phyloP scores from a whole-genome alignment of 2,797 vertebrate species.

The Fratercula arctica region DNA sequence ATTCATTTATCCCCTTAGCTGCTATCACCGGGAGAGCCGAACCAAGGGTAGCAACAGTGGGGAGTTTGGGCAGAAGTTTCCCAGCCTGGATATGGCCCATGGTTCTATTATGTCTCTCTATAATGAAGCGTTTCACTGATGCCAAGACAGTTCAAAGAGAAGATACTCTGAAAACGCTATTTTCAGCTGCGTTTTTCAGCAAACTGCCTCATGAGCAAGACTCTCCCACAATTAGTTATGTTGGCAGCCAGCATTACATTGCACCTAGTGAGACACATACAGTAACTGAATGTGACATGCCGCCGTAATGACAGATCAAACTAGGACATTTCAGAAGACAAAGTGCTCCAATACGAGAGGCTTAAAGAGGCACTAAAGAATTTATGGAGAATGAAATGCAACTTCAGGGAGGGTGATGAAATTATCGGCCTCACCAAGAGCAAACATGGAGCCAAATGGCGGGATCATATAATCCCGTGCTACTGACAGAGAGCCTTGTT shows the following conservation, averaged over 20 bases:
- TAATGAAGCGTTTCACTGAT: not conserved
- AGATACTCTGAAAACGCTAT: not conserved
- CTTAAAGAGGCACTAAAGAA: conserved; percentile 49
- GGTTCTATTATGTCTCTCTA: not conserved
- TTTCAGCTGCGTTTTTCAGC: not conserved
- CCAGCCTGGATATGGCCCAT: not conserved
- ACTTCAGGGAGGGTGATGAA: not conserved
- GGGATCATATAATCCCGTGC: not conserved
- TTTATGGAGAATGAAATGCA: conserved; percentile 32
- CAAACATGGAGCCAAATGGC: not conserved
- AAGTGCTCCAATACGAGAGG: not conserved
- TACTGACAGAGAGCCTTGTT: not conserved
- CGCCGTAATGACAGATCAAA: conserved; percentile 1
- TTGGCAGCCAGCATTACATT: conserved; percentile 25
- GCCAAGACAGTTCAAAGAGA: conserved; percentile 38
- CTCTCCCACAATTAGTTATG: conserved; percentile 24
- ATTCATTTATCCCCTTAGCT: not conserved
- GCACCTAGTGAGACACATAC: conserved; percentile 7
- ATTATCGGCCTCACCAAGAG: conserved; percentile 24
- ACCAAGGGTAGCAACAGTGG: not conserved
- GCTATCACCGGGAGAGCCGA: not conserved
- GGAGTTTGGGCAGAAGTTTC: not conserved
- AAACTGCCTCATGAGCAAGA: not conserved
- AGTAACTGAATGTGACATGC: conserved; percentile 52
- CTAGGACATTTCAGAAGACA: conserved; percentile 28